Percentiles rank a stretch among this genome's conserved stretches.
phyloP scores from a whole-genome alignment of 2,113 vertebrate genomes.

The Calyptommatus sinebrachiatus region DNA sequence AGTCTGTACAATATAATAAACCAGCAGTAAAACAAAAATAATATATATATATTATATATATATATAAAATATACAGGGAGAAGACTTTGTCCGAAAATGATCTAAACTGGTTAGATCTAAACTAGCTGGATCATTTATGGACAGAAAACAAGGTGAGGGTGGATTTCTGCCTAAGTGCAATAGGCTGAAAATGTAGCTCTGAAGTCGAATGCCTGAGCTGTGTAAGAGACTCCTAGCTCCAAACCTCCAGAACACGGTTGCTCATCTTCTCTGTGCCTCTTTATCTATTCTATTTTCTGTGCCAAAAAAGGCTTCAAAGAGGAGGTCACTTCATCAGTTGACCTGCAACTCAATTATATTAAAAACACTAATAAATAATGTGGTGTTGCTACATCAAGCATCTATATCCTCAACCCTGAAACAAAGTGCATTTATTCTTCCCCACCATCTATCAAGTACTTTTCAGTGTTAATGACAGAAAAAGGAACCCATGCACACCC shows the following conservation, averaged over 20 bases:
- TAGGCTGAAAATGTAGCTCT: slow-evolving; percentile 74
- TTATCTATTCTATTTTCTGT: slow-evolving; percentile 67
- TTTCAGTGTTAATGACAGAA: slow-evolving; percentile 64
- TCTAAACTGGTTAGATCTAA: slow-evolving; percentile 75
- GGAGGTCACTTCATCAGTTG: slow-evolving; percentile 64
- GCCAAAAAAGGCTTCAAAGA: slow-evolving; percentile 67
- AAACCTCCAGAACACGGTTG: slow-evolving; percentile 64
- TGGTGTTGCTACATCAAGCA: slow-evolving; percentile 82
- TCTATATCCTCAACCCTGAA: slow-evolving; percentile 82
- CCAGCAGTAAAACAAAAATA: slow-evolving; percentile 82
- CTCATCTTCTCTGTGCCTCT: slow-evolving; percentile 64
- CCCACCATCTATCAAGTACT: slow-evolving; percentile 67
- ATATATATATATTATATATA: slow-evolving; percentile 47
- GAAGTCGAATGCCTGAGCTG: slow-evolving; percentile 79
- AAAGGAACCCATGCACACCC: slow-evolving; percentile 63
- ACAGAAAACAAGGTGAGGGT: slow-evolving; percentile 79
- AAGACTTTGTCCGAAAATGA: slow-evolving; percentile 70
- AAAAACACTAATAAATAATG: slow-evolving; percentile 84
- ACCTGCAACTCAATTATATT: slow-evolving; percentile 78
- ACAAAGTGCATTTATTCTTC: slow-evolving; percentile 84
- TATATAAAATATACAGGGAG: slow-evolving; percentile 61
- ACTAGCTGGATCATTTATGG: slow-evolving; percentile 78
- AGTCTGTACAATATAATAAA: slow-evolving; percentile 95
- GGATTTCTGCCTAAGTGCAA: slow-evolving; percentile 67
- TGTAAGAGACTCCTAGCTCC: slow-evolving; percentile 66